Base-by-base conservation (phyloP, 2,113 vertebrate species). In the Eonycteris spelaea region DNA sequence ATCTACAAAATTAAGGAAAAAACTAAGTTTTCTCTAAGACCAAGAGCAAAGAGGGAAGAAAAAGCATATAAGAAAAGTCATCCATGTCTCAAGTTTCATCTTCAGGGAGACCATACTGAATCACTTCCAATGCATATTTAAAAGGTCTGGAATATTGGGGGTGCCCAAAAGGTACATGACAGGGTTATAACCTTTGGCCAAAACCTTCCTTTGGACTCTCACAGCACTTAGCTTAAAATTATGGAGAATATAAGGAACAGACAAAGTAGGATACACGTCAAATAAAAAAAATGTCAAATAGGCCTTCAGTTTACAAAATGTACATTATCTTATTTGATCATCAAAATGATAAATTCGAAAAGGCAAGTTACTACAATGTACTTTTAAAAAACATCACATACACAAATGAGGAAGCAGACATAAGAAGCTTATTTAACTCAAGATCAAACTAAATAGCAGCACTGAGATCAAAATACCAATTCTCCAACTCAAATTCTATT, bases 181-280 rank as follows among this genome's bases (percentile, higher is more conserved):
- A 94, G 35, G 48, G 18, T n/a, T 86, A 26, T 87, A 87, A 90
- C 38, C 70, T 93, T 82, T 68, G 48, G 55, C 28, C 35, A 91
- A 95, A 96, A 75, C 13, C 3, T 90, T 92, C 53, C 43, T 74
- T 65, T 96, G 28, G 24, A 95, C 43, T 79, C 53, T 43, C 38
- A 74, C 1, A 48, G 57, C 30, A 93, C 21, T 94, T 65, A 91
- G 53, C 53, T 91, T 97, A 91, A 97, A 87, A 87, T 79, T 90
- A 78, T 68, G 35, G 21, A 91, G 61, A 86, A 79, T 0, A 85
- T 21, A 95, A 94, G 43, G 35, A 12, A 97, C 21, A 33, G 82
- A 94, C 40, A 80, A 95, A 92, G 26, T 70, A 33, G 63, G 40
- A 73, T 63, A 95, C 0, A 11, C 13, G 78, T 89, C 30, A 63